Percentiles rank a stretch among this genome's conserved stretches.
Conservation (phyloP, 1,140 invertebrate species). For the Oryzaephilus surinamensis region DNA sequence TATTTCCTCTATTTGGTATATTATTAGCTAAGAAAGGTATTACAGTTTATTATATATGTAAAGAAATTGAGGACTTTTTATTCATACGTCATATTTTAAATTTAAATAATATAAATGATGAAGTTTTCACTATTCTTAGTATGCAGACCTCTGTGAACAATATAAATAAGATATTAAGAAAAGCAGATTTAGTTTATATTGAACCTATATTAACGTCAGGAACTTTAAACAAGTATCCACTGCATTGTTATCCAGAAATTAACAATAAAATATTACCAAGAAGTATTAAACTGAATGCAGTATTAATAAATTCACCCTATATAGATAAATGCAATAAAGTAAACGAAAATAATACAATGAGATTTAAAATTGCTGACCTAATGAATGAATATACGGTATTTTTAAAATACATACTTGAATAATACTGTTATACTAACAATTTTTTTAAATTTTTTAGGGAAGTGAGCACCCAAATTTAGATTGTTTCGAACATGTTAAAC, state of each 20-base stretch:
- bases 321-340: slow-evolving; percentile 20
- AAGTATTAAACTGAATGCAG: slow-evolving; percentile 10
- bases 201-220: slow-evolving; percentile 1
- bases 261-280: slow-evolving; percentile 13
- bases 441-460: neutral
- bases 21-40: slow-evolving; percentile 36
- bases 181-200: neutral
- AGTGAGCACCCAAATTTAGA: no score
- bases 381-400: slow-evolving; percentile 23
- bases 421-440: neutral
- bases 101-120: slow-evolving; percentile 31
- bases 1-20: slow-evolving; percentile 42
- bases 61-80: slow-evolving; percentile 29
- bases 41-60: slow-evolving; percentile 33
- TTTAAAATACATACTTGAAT: neutral
- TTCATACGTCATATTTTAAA: slow-evolving; percentile 36
- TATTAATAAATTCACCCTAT: slow-evolving; percentile 16
- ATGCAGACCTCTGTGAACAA: no score
- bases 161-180: slow-evolving; percentile 4
- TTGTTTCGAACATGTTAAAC: no score
- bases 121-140: slow-evolving; percentile 20
- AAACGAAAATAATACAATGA: slow-evolving; percentile 19
- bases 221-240: no score
- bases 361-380: slow-evolving; percentile 16
- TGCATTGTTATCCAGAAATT: no score